Evolutionary conservation across 2,113 vertebrate species (phyloP).

Genomic region (Tenebrosternarchus preto): DNA sequence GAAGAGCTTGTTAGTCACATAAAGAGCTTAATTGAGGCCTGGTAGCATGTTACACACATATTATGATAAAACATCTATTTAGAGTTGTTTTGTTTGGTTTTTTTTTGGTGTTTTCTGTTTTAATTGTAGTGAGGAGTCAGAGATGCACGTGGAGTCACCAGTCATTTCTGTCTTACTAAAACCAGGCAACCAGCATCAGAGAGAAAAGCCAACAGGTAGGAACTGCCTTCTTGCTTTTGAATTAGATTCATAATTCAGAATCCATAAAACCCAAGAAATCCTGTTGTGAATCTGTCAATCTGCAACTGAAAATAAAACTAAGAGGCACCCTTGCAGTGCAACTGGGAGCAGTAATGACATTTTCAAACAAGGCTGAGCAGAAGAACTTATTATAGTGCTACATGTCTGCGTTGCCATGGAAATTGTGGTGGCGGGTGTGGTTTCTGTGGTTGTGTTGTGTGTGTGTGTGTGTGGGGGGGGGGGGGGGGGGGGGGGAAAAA

Average conservation of each 20-base stretch:
- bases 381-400: constrained; percentile 19
- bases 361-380: background rate
- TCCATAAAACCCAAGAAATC: background rate
- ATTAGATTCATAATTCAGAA: constrained; percentile 9
- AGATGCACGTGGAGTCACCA: too few relatives aligned
- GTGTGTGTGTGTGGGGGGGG: background rate
- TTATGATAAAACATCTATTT: too few relatives aligned
- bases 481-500: too few relatives aligned
- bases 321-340: background rate
- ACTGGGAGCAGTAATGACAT: background rate
- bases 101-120: too few relatives aligned
- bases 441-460: background rate
- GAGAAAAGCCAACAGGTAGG: background rate
- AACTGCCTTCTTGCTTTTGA: background rate
- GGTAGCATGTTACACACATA: too few relatives aligned
- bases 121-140: too few relatives aligned
- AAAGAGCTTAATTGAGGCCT: too few relatives aligned
- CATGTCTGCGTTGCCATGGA: constrained; percentile 61
- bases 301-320: constrained; percentile 7
- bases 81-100: too few relatives aligned
- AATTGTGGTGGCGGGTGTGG: constrained; percentile 39
- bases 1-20: too few relatives aligned
- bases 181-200: background rate
- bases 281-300: background rate
- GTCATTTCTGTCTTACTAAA: background rate